Evolutionary conservation across 2,888 invertebrate genomes (phyloP), one percentile per base, ranked within the genome.

Genomic region (Cerastoderma edule): DNA sequence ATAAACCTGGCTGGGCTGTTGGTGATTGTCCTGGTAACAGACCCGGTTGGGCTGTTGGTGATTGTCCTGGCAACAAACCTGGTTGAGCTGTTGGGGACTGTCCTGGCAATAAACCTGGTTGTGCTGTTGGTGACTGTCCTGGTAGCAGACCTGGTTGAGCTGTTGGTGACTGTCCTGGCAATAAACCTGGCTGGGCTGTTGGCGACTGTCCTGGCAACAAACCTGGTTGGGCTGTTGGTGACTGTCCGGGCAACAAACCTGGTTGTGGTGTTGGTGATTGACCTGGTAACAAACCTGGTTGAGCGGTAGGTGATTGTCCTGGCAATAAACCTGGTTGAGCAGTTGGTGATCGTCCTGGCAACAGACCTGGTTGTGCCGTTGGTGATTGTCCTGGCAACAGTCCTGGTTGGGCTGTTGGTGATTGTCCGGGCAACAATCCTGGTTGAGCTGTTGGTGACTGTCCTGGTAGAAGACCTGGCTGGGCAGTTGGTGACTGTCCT

Each of bases 331-430:
- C 70, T 46, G 75, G 69, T 44, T 60, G 57, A 28, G 63, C 60
- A 13, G 66, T 68, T 60, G 78, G 79, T 44, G 79, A 50, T 28
- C 71, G 56, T 48, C 74, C 74, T n/a, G 74, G 54, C 46, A 54
- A 28, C 27, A 78, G 92, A 39, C 73, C 64, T 69, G 79, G 79
- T 35, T 75, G 67, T 56, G 73, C 72, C 53, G 77, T 77, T 69
- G 78, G 75, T 35, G 67, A 33, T 57, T 71, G 67, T 48, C 73
- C 75, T 35, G 75, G 60, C 19, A 64, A 35, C 13, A 66, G 24
- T 30, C 73, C 68, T 70, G 81, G 81, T 44, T 72, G 67, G 44
- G 81, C 78, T 33, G 80, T 81, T 72, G 80, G 80, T 60, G 77
- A 56, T 16, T 67, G 53, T 27, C 75, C 74, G 2, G 75, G 44